Evolutionary conservation across 2,797 vertebrate genomes (phyloP), one percentile per base, ranked within the genome.

Genomic region (Sorex maritimensis): DNA sequence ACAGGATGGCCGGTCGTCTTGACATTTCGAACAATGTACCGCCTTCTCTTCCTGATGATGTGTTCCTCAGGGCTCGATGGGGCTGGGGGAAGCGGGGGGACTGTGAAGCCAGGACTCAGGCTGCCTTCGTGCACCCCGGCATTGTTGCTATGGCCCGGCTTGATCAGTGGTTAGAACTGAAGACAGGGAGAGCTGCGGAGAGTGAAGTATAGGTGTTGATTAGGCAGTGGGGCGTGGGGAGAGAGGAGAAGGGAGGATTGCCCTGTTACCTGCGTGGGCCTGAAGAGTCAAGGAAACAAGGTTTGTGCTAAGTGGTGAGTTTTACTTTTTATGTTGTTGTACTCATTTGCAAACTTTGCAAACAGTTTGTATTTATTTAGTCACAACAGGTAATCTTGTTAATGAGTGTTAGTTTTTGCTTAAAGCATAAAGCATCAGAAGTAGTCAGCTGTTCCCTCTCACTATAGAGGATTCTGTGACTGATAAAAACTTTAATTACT

Each of bases 371-470:
- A 88, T 96, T 97, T 97, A 92, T 97, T 98, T 97, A 98, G 92
- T 98, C 95, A 97, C 97, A 97, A 98, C 97, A 98, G 96, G 94
- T 98, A 97, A 98, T 98, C 97, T 98, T 97, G 95, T 98, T 98
- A 98, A 97, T 97, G 97, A 97, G 94, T 95, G 96, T 97, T 98
- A 97, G 97, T 97, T 98, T 97, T 96, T 97, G 96, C 96, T 97
- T 96, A 95, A 96, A 98, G 97, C 97, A 97, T 93, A 96, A 97
- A 96, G 94, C 95, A 95, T 97, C 88, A 96, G 95, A 97, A 44
- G 21, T 96, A 44, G 21, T 96, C 96, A 94, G 91, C 93, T 95
- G 94, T 96, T 97, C 95, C 88, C 74, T 96, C 92, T 95, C 89
- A 96, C 93, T 85, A 52, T 61, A 65, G 97, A 94, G 94, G 80